These are phyloP conservation scores for Caenorhabditis plicata DNA, from an alignment of 2,888 invertebrate genomes.

Conservation along the genomic window DNA sequence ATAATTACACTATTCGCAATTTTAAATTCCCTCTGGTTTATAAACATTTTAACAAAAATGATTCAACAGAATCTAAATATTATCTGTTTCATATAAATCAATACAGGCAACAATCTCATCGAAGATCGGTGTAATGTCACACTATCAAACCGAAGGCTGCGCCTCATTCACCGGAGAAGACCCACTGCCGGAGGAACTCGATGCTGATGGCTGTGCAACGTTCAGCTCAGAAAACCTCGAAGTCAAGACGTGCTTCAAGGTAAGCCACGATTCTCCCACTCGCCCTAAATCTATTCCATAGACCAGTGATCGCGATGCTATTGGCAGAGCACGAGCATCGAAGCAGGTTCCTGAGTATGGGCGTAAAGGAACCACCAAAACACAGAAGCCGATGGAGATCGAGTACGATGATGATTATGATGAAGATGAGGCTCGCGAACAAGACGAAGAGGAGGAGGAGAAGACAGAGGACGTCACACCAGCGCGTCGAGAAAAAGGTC, in stretches of 20 bases:
- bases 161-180: conserved; percentile 53
- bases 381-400: conserved; percentile 22
- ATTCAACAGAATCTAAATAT: not conserved
- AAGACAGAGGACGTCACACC: conserved; percentile 12
- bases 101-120: conserved; percentile 38
- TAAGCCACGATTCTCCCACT: conserved; percentile 6
- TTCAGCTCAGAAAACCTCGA: conserved; percentile 54
- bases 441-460: conserved; percentile 22
- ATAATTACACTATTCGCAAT: not conserved
- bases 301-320: conserved; percentile 53
- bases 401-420: conserved; percentile 42
- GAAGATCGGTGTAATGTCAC: conserved; percentile 50
- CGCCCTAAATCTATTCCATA: conserved; percentile 13
- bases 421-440: conserved; percentile 30
- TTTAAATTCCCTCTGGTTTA: not conserved
- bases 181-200: conserved; percentile 56
- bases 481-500: conserved; percentile 22
- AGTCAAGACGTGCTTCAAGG: conserved; percentile 54
- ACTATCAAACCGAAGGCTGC: conserved; percentile 56
- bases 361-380: conserved; percentile 4
- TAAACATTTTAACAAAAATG: not conserved
- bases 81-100: not conserved
- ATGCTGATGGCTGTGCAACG: conserved; percentile 59
- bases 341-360: conserved; percentile 42
- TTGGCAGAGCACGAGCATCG: conserved; percentile 50